Evolutionary conservation across 64 coral and sea anemone species (phyloP), one percentile per base, ranked within the genome.

Genomic region (Astreopora myriophthalma): DNA sequence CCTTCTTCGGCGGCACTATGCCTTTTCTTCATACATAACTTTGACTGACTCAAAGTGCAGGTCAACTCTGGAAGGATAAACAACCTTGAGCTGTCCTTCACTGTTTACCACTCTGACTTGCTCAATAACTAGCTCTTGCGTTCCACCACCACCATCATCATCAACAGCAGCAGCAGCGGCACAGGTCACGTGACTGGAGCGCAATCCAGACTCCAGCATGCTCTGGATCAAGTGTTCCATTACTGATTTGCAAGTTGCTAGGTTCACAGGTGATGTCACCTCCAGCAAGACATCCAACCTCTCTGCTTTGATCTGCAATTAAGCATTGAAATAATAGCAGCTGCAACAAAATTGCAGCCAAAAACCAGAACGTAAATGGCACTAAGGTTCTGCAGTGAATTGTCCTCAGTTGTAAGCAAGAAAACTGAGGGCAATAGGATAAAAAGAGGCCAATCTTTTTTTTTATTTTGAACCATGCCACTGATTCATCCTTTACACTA

Each of bases 51-150:
- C 90, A 22, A 84, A 32, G 2, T 78, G 79, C 37, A 99, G 60
- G 68, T 99, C 97, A 77, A 86, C 91, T 76, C 82, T 67, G 5
- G 97, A 99, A 37, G 97, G 97, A 85, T 99, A 99, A 12, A 99
- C 94, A 87, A 99, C 97, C 69, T 94, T 99, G 0, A 99, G 82
- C 33, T 99, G 94, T 49, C 97, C 97, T 49, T 96, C 91, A 10
- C 37, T 14, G 19, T 69, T 71, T 10, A 87, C 66, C 11, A 93
- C 97, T 91, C 94, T 89, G 25, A 96, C 97, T 96, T 99, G 94
- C 12, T 91, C 94, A 48, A 99, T 61, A 62, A 94, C 28, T 8
- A 99, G 83, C 37, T 88, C 76, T 32, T 76, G 30, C 5, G 40
- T 57, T 14, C 13, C 24, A 49, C 28, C 34, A 60, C 30, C 63